Base-by-base conservation (phyloP, 2,113 vertebrate species). In the Gavia stellata region DNA sequence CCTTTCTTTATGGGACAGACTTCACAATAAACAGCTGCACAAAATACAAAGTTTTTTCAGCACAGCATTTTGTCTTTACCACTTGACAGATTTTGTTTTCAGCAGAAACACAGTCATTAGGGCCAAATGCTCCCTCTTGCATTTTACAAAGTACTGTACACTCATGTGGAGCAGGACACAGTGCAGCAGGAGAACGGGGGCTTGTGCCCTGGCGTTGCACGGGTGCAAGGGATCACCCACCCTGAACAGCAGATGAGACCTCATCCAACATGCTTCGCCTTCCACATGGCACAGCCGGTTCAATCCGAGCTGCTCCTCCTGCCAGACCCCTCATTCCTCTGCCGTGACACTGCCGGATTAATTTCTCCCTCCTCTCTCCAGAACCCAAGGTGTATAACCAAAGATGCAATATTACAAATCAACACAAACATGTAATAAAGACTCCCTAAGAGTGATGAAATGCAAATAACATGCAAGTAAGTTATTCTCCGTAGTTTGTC, bases 201-300 rank as follows among this genome's bases (percentile, higher is more conserved):
- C 17, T 79, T 19, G 26, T 91, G 70, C 44, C 38, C 62, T 38
- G 1, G 4, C 29, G 61, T 42, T 85, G 34, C 49, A 42, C 58
- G 53, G n/a, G 26, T 59, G 20, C 31, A 47, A 67, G 71, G 12
- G 33, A 45, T 34, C 33, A 61, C 36, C 36, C 49, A 55, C 33
- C 36, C 70, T 10, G 17, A 38, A 28, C 53, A 88, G 56, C 6
- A 1, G 61, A 8, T 31, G 55, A 80, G 56, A 72, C 20, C 26
- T 14, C 49, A 36, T 29, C 28, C 59, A 25, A 18, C 1, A 3
- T 4, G 0, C 47, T 75, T 56, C 58, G 38, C 70, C 16, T 70
- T 59, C 29, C 9, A 4, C 1, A 3, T 0, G 0, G 18, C 20
- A 24, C 31, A 84, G 73, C 24, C 3, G 1, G 18, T 17, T 81